Conservation (phyloP, 1,140 invertebrate genomes). For the Apocrypta bakeri region DNA sequence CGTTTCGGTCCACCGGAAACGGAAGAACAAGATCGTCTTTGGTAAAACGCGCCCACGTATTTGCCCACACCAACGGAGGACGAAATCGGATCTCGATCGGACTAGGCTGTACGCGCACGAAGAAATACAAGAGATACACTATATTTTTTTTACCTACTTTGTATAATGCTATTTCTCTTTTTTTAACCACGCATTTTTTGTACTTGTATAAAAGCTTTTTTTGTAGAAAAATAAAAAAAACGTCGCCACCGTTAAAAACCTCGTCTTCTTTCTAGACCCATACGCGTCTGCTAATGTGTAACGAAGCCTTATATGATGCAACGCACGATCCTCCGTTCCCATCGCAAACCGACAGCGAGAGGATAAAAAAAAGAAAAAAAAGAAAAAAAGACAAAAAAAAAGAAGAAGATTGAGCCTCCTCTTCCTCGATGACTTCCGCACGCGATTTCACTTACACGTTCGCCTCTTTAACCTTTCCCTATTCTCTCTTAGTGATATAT, state of each 20-base stretch:
- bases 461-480: conserved; percentile 16
- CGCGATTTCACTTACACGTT: conserved; percentile 19
- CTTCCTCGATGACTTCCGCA: conserved; percentile 43
- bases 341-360: no score
- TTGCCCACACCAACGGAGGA: no score
- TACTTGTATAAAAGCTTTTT: conserved; percentile 75
- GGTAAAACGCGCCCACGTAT: not conserved
- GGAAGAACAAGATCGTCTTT: not conserved
- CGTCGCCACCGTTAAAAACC: conserved; percentile 70
- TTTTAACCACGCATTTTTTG: conserved; percentile 72
- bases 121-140: conserved; percentile 53
- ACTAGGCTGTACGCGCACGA: no score
- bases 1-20: not conserved
- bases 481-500: conserved; percentile 4
- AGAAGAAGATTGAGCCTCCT: not conserved
- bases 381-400: not conserved
- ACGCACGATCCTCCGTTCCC: no score
- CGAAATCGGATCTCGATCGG: no score
- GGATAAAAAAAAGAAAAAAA: conserved; percentile 3
- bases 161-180: conserved; percentile 58
- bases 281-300: no score
- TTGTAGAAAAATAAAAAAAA: conserved; percentile 72
- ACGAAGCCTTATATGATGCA: no score
- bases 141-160: conserved; percentile 64
- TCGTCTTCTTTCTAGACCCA: not conserved